These are phyloP conservation scores for Limnephilus rhombicus DNA, from an alignment of 2,888 invertebrate genomes.

Conservation along the genomic window DNA sequence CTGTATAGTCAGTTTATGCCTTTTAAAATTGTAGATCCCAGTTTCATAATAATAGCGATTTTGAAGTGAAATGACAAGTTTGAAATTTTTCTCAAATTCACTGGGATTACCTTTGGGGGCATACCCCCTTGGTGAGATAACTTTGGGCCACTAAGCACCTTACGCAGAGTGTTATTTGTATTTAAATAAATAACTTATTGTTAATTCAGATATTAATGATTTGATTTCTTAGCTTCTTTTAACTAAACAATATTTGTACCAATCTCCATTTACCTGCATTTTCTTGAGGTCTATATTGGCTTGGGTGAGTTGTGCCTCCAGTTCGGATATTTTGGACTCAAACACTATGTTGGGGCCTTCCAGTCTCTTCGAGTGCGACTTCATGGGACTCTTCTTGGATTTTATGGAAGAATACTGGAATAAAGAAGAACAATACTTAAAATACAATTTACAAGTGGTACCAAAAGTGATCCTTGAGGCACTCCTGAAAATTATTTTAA, in stretches of 20 bases:
- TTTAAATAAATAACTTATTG: background rate
- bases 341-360: conserved; percentile 90
- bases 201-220: background rate
- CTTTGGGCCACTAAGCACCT: no score
- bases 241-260: background rate
- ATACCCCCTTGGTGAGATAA: no score
- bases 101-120: no score
- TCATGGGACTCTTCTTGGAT: conserved; percentile 69
- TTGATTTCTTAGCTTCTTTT: background rate
- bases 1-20: no score
- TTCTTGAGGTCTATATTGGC: conserved; percentile 87
- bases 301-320: conserved; percentile 90
- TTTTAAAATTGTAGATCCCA: no score
- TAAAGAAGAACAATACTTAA: background rate
- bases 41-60: no score
- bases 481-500: background rate
- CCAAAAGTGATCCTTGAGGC: background rate
- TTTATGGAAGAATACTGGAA: conserved; percentile 72
- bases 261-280: conserved; percentile 76
- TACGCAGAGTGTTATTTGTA: background rate
- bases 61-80: no score
- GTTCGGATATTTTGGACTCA: conserved; percentile 89
- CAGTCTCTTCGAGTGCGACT: conserved; percentile 72
- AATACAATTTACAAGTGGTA: background rate
- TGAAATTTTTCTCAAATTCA: no score